A percentile compares a stretch with the other conserved stretches of the same genome.
Conservation (phyloP, 2,113 vertebrate species). For the Erythrocebus patas region DNA sequence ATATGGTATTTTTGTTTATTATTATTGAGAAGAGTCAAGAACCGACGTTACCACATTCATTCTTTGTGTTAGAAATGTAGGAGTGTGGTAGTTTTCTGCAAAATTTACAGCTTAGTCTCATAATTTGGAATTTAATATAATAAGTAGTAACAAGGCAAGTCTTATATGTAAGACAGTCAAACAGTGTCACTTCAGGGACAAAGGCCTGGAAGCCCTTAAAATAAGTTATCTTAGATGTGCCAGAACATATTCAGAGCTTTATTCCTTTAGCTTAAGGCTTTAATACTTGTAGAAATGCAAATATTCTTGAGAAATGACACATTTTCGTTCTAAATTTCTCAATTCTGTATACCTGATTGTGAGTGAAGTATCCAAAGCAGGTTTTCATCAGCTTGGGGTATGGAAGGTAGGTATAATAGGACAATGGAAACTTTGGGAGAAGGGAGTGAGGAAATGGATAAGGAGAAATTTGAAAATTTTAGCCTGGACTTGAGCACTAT, state of each 20-base stretch:
- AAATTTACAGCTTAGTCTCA: background rate
- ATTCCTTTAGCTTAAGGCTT: conserved; percentile 25
- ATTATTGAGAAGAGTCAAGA: conserved; percentile 45
- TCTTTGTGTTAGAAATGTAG: background rate
- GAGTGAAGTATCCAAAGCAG: background rate
- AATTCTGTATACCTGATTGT: background rate
- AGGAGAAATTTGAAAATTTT: background rate
- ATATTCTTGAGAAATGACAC: conserved; percentile 13
- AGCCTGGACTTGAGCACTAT: background rate
- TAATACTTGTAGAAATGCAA: conserved; percentile 27
- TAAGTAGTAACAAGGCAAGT: background rate
- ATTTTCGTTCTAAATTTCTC: background rate
- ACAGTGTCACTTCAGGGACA: background rate
- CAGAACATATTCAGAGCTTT: conserved; percentile 25
- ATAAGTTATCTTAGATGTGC: background rate
- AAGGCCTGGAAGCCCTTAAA: background rate
- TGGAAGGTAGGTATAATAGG: background rate
- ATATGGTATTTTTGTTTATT: conserved; percentile 70
- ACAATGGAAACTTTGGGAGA: background rate
- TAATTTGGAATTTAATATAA: background rate
- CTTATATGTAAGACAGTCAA: background rate
- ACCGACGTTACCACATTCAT: conserved; percentile 9
- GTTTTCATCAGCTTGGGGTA: background rate
- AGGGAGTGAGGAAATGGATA: background rate
- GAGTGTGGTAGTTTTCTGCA: background rate